Conservation (phyloP, 2,113 vertebrate genomes). For the Bufo gargarizans region DNA sequence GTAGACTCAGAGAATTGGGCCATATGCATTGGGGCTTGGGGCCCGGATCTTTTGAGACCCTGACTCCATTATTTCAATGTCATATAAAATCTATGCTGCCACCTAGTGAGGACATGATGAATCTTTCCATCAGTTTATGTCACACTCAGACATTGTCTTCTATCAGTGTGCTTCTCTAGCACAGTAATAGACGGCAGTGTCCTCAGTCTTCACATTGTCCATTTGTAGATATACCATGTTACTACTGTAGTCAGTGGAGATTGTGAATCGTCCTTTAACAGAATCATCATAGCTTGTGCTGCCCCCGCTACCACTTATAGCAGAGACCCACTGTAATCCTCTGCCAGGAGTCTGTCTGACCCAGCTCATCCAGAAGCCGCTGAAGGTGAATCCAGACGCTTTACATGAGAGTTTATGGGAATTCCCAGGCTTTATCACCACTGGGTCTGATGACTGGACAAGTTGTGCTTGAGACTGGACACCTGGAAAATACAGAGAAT, state of each 20-base stretch:
- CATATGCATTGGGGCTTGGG: too few relatives aligned
- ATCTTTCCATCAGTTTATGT: too few relatives aligned
- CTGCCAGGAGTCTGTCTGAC: neutral
- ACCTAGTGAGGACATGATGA: too few relatives aligned
- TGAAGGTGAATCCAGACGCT: neutral
- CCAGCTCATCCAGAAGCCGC: neutral
- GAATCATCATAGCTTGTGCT: neutral
- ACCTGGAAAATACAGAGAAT: neutral
- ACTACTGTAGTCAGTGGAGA: neutral
- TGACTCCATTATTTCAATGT: too few relatives aligned
- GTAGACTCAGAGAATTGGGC: too few relatives aligned
- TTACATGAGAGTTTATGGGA: neutral
- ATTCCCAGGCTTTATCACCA: neutral
- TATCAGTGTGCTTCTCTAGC: neutral
- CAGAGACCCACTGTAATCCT: conserved; percentile 5
- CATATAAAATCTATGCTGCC: too few relatives aligned
- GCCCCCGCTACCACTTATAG: too few relatives aligned
- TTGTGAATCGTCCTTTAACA: neutral
- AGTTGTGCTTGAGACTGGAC: neutral
- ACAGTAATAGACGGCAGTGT: neutral
- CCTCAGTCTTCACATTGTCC: neutral
- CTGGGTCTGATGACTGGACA: neutral
- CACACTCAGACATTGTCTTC: too few relatives aligned
- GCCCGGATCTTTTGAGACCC: too few relatives aligned
- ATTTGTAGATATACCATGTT: neutral